phyloP scores from a whole-genome alignment of 1,140 invertebrate genomes.

The Venturia canescens region DNA sequence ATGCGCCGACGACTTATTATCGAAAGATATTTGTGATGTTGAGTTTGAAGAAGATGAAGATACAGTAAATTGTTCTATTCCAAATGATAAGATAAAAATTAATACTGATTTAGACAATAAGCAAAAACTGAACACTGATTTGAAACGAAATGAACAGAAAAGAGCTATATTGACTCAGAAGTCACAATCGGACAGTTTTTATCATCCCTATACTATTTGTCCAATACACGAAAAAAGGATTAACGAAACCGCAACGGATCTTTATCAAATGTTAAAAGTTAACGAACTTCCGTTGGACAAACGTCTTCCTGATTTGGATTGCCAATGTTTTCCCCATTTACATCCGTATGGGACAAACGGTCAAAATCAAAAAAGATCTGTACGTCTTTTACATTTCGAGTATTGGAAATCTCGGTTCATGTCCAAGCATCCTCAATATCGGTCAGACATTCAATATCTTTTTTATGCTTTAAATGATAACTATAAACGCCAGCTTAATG shows the following conservation, averaged over 20 bases:
- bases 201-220: slow-evolving; percentile 56
- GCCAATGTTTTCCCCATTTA: slow-evolving; percentile 64
- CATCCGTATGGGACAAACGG: slow-evolving; percentile 61
- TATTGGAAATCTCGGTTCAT: slow-evolving; percentile 60
- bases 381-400: slow-evolving; percentile 55
- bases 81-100: slow-evolving; percentile 11
- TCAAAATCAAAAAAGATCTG: slow-evolving; percentile 52
- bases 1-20: slow-evolving; percentile 22
- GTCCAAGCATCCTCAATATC: slow-evolving; percentile 59
- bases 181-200: slow-evolving; percentile 46
- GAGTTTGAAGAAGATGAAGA: slow-evolving; percentile 21
- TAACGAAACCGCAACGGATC: slow-evolving; percentile 48
- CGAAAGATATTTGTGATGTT: neutral
- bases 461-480: slow-evolving; percentile 53
- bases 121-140: too few relatives aligned
- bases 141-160: too few relatives aligned
- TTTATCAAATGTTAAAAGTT: slow-evolving; percentile 57
- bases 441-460: slow-evolving; percentile 61
- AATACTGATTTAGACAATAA: slow-evolving; percentile 22
- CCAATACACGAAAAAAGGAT: slow-evolving; percentile 51
- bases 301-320: slow-evolving; percentile 48
- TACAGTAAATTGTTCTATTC: neutral
- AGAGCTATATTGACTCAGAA: too few relatives aligned
- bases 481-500: slow-evolving; percentile 60
- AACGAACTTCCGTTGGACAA: slow-evolving; percentile 58